Conservation (phyloP, 2,113 vertebrate species). For the Parotia lawesii region DNA sequence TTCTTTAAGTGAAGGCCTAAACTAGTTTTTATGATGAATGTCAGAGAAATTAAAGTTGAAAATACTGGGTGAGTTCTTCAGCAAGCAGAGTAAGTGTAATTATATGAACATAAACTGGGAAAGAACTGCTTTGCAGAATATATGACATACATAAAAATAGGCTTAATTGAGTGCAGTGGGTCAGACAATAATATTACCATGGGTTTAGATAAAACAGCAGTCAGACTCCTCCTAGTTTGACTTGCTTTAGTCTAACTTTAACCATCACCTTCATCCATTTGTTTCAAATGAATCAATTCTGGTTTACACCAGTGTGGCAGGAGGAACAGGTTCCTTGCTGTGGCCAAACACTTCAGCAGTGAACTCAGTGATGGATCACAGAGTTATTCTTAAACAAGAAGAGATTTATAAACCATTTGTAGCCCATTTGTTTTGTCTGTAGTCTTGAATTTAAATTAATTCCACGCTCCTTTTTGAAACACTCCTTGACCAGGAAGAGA, state of each 20-base stretch:
- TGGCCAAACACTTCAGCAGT: not conserved
- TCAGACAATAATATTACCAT: not conserved
- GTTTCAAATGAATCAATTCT: not conserved
- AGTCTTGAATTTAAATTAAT: constrained; percentile 21
- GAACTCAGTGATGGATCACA: not conserved
- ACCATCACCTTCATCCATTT: not conserved
- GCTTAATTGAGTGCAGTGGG: not conserved
- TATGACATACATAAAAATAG: not conserved
- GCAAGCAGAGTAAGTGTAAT: not conserved
- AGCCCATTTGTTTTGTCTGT: not conserved
- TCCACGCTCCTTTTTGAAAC: not conserved
- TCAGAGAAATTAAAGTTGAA: not conserved
- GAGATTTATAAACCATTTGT: constrained; percentile 13
- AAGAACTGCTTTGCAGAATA: not conserved
- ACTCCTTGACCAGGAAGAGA: not conserved
- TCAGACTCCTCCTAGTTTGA: not conserved
- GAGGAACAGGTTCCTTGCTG: not conserved
- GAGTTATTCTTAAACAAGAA: constrained; percentile 15
- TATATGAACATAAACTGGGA: not conserved
- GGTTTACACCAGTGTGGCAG: not conserved
- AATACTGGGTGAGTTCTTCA: not conserved
- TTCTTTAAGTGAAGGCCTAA: not conserved
- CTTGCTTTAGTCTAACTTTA: not conserved
- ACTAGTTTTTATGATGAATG: not conserved
- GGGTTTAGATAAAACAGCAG: not conserved